Conservation (phyloP, 2,797 vertebrate species). For the Halcyon smyrnensis region DNA sequence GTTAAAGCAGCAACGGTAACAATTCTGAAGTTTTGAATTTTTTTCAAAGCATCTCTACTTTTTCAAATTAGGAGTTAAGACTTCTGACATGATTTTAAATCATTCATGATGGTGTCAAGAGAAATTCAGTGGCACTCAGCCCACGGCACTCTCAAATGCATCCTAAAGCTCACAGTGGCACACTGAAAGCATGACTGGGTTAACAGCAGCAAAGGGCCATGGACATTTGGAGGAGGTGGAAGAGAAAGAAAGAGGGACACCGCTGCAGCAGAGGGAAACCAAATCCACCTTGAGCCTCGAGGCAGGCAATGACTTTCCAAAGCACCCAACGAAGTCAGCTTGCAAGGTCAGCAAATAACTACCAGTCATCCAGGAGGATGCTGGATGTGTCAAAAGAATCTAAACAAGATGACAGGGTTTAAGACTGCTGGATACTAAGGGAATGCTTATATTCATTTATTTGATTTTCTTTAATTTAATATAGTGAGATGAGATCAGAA, state of each 20-base stretch:
- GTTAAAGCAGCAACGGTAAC: background rate
- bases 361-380: background rate
- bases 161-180: background rate
- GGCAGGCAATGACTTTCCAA: background rate
- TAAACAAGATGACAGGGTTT: slow-evolving; percentile 1
- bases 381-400: background rate
- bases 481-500: slow-evolving; percentile 5
- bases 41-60: background rate
- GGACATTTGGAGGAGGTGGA: background rate
- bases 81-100: background rate
- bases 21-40: background rate
- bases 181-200: background rate
- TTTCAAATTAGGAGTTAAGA: background rate
- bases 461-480: slow-evolving; percentile 54
- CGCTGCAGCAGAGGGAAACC: rapidly evolving
- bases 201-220: background rate
- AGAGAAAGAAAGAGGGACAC: background rate
- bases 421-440: background rate
- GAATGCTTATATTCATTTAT: slow-evolving; percentile 9
- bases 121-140: background rate
- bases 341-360: background rate
- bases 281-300: background rate
- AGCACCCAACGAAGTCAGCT: background rate
- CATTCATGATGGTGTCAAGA: background rate
- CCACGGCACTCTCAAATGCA: background rate